phyloP scores from a whole-genome alignment of 2,797 vertebrate genomes.

The Ficedula albicollis region DNA sequence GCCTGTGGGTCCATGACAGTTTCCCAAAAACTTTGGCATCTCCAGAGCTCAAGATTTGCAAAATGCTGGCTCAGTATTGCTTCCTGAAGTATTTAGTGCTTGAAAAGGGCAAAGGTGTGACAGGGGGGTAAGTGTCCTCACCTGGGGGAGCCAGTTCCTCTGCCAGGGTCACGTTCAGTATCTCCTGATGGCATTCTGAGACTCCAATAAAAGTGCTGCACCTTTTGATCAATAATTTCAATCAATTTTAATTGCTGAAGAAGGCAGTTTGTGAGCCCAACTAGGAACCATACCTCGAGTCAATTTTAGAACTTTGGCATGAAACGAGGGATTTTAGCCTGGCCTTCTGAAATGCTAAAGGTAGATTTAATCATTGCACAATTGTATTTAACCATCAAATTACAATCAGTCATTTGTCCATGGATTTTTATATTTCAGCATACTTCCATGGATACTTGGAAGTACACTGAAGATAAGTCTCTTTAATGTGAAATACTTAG shows the following conservation, averaged over 20 bases:
- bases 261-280: background rate
- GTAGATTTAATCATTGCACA: background rate
- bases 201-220: background rate
- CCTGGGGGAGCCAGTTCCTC: background rate
- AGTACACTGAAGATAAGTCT: background rate
- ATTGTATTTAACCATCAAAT: conserved; percentile 24
- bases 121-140: background rate
- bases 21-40: background rate
- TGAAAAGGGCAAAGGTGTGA: background rate
- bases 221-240: background rate
- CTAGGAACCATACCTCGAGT: background rate
- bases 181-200: background rate
- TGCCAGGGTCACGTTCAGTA: background rate
- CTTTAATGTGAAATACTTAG: background rate
- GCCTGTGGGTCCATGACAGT: background rate
- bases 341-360: background rate
- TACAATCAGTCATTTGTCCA: background rate
- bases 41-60: background rate
- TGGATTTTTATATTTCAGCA: background rate
- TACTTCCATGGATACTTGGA: background rate
- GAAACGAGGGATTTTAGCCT: background rate
- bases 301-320: conserved; percentile 4
- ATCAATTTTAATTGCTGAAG: conserved; percentile 29
- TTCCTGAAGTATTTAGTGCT: background rate
- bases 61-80: background rate